phyloP scores from a whole-genome alignment of 2,797 vertebrate genomes.

The Poeciliopsis paucimaculata region DNA sequence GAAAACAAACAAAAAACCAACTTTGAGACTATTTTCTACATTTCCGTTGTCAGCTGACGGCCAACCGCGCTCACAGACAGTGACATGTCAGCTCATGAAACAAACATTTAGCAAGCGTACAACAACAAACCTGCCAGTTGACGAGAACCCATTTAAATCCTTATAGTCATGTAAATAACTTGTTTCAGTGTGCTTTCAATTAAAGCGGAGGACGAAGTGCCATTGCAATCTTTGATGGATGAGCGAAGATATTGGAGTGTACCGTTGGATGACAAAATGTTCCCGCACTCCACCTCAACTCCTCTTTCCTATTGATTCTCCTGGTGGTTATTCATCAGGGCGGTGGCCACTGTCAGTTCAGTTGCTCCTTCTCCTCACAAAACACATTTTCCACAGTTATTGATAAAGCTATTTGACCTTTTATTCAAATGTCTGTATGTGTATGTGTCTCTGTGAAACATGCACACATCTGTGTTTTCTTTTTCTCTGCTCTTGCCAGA shows the following conservation, averaged over 20 bases:
- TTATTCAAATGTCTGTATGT: conserved; percentile 77
- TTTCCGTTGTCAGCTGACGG: conserved; percentile 63
- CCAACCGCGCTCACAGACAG: conserved; percentile 61
- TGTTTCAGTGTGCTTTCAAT: conserved; percentile 85
- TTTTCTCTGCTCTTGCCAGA: conserved; percentile 73
- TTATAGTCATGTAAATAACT: conserved; percentile 86
- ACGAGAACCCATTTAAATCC: conserved; percentile 74
- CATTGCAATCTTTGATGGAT: conserved; percentile 83
- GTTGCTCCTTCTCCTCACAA: conserved; percentile 77
- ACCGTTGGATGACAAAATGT: conserved; percentile 84
- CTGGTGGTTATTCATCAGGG: conserved; percentile 82
- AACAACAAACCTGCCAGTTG: conserved; percentile 70
- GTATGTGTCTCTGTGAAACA: conserved; percentile 50
- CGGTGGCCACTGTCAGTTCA: conserved; percentile 81
- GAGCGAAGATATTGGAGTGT: conserved; percentile 84
- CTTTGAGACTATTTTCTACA: conserved; percentile 50
- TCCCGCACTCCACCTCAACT: conserved; percentile 83
- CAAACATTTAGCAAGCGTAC: conserved; percentile 74
- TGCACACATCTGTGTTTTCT: conserved; percentile 78
- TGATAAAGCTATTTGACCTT: conserved; percentile 84
- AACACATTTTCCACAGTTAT: conserved; percentile 81
- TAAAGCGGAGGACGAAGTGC: conserved; percentile 79
- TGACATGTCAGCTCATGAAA: conserved; percentile 70
- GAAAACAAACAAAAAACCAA: background rate
- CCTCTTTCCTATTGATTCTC: conserved; percentile 84